phyloP scores from a whole-genome alignment of 2,797 vertebrate species.

The Pipistrellus pipistrellus region DNA sequence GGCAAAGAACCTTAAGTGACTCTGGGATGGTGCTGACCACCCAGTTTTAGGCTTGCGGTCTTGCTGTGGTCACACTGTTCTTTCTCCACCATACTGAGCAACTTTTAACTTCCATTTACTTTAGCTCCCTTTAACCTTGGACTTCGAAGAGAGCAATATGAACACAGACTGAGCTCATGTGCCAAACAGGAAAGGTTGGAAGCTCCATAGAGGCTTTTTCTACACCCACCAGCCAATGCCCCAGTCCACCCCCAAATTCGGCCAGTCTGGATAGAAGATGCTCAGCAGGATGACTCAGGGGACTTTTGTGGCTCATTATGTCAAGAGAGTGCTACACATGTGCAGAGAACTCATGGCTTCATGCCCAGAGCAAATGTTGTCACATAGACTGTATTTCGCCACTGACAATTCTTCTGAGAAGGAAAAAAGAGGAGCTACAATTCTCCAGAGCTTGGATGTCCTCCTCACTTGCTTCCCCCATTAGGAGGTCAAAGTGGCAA shows the following conservation, averaged over 20 bases:
- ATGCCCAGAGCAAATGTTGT: background rate
- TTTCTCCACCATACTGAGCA: background rate
- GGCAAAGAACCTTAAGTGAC: background rate
- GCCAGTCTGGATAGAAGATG: background rate
- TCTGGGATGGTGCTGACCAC: background rate
- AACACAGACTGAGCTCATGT: background rate
- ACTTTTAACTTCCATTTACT: background rate
- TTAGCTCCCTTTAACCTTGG: background rate
- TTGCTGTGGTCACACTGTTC: fast-evolving
- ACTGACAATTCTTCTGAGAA: background rate
- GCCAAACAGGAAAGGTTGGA: background rate
- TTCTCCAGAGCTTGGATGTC: background rate
- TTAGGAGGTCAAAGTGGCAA: background rate
- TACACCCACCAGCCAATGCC: background rate
- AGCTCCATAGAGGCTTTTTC: background rate
- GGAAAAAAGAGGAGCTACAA: background rate
- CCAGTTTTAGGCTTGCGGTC: background rate
- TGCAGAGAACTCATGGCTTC: background rate
- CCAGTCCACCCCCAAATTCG: background rate
- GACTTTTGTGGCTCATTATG: background rate
- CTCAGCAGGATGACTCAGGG: background rate
- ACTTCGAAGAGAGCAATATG: background rate
- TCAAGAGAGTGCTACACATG: background rate
- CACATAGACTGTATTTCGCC: background rate
- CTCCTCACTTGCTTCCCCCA: background rate